Percentiles rank a stretch among this genome's conserved stretches.
These are phyloP conservation scores for Euzetes globulus DNA, from an alignment of 2,888 invertebrate species.

Conservation along the genomic window DNA sequence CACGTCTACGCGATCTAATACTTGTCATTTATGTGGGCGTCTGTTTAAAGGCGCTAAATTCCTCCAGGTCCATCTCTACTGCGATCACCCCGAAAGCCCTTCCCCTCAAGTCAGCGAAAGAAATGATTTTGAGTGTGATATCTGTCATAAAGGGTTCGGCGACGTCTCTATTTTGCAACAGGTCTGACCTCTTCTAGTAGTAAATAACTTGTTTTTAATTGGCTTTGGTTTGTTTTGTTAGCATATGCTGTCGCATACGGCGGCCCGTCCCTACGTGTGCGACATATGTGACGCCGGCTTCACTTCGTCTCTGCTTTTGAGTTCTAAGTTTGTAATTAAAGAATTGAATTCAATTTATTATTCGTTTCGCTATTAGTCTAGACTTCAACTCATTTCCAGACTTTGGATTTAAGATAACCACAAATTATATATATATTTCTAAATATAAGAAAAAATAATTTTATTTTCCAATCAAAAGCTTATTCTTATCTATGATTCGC, in stretches of 20 bases:
- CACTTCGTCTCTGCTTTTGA: constrained; percentile 49
- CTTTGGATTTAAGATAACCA: not conserved
- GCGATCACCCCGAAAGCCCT: constrained; percentile 42
- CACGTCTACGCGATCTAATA: constrained; percentile 39
- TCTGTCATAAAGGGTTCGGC: constrained; percentile 24
- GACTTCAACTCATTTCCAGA: not conserved
- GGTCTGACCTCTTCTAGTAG: constrained; percentile 26
- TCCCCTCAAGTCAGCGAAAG: constrained; percentile 18
- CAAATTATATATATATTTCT: not conserved
- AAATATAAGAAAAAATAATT: not conserved
- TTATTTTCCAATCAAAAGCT: not conserved
- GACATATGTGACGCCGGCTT: constrained; percentile 53
- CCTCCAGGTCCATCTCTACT: constrained; percentile 44
- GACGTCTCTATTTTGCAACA: not conserved
- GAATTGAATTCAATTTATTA: not conserved
- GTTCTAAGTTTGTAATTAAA: constrained; percentile 46
- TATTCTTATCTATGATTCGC: not conserved
- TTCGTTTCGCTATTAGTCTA: not conserved
- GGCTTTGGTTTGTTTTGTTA: constrained; percentile 41
- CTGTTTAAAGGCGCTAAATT: constrained; percentile 44
- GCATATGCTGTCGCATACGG: constrained; percentile 49
- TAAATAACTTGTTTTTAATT: not conserved
- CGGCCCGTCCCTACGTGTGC: constrained; percentile 51
- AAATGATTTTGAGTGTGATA: constrained; percentile 27
- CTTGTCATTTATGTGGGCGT: constrained; percentile 44